phyloP scores from a whole-genome alignment of 1,140 invertebrate genomes.

The Eurosta solidaginis region DNA sequence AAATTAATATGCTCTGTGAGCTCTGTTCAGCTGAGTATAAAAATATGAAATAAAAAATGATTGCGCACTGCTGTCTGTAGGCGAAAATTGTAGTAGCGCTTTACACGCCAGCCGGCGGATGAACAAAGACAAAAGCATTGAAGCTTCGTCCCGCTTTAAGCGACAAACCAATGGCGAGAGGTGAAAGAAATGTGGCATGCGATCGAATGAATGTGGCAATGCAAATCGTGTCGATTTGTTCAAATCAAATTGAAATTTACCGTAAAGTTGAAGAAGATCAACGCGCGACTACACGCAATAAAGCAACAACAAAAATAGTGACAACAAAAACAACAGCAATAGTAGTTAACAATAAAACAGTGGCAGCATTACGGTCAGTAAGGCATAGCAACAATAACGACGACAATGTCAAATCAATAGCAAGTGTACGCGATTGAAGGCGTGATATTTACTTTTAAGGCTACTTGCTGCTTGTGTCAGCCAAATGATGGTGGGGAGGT shows the following conservation, averaged over 20 bases:
- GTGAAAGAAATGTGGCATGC: slow-evolving; percentile 16
- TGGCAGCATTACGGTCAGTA: not conserved
- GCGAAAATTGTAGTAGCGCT: not conserved
- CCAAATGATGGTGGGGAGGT: not conserved
- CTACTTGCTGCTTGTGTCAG: not conserved
- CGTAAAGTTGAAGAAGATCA: slow-evolving; percentile 32
- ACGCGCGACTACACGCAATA: not conserved
- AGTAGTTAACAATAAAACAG: not conserved
- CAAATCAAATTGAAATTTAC: slow-evolving; percentile 32
- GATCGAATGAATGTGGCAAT: slow-evolving; percentile 16
- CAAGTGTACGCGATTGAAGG: slow-evolving; percentile 8
- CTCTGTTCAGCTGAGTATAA: too few species aligned
- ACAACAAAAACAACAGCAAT: not conserved
- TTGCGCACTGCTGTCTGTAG: not conserved
- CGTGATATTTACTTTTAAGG: slow-evolving; percentile 28
- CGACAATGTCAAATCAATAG: not conserved
- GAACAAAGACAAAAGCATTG: not conserved
- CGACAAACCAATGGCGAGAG: not conserved
- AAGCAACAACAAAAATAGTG: not conserved
- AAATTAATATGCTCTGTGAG: too few species aligned
- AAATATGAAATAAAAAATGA: not conserved
- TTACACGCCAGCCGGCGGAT: not conserved
- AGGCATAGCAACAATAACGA: not conserved
- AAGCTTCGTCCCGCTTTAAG: not conserved
- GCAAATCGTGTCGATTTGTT: slow-evolving; percentile 33